Evolutionary conservation across 2,797 vertebrate genomes (phyloP).

Genomic region (Morelia viridis): DNA sequence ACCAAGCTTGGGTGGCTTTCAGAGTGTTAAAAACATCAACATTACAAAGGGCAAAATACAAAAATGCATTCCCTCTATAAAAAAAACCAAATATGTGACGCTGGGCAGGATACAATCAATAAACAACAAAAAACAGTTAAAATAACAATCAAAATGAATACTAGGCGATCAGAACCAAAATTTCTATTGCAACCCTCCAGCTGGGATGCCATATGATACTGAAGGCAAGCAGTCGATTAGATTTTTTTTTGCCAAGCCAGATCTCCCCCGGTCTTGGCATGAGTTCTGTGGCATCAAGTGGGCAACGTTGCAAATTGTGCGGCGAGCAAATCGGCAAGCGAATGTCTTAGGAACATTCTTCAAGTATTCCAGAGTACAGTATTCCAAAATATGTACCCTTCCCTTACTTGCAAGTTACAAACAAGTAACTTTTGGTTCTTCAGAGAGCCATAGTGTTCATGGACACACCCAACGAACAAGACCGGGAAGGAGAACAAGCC

Average conservation of each 20-base stretch:
- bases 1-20: neutral
- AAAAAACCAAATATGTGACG: neutral
- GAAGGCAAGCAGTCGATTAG: no score
- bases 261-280: neutral
- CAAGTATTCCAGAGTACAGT: neutral
- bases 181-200: no score
- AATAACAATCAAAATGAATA: no score
- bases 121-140: no score
- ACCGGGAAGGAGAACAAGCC: neutral
- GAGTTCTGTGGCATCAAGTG: neutral
- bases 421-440: no score
- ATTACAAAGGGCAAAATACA: neutral
- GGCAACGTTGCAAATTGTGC: neutral
- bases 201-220: no score
- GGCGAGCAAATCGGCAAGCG: no score
- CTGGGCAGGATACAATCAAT: no score
- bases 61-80: neutral
- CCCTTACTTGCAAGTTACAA: neutral
- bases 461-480: no score
- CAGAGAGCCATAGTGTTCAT: no score
- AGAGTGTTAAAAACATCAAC: neutral
- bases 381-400: neutral
- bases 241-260: neutral
- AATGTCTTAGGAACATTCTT: neutral
- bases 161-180: no score